Evolutionary conservation across 2,888 invertebrate genomes (phyloP), one percentile per base, ranked within the genome.

Genomic region (Trichogramma evanescens): DNA sequence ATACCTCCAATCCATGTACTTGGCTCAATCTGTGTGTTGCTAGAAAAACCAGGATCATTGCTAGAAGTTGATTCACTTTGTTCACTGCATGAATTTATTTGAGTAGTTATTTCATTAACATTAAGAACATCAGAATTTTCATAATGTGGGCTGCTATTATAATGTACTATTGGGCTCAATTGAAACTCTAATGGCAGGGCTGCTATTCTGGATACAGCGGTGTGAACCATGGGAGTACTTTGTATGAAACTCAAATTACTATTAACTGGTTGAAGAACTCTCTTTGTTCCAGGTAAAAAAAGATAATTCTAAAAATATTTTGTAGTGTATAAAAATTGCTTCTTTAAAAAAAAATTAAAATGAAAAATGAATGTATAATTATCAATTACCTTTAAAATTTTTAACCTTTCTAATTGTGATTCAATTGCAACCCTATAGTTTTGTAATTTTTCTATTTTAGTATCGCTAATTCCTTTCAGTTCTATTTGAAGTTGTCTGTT

Each of bases 1-100:
- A 80, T 81, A 81, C 86, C 84, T 71, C 80, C 82, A 72, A 86
- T 83, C 87, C 87, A 87, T 63, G 82, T 84, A 69, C 85, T 87
- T 50, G 87, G 82, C 75, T 87, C 86, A 66, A 82, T 81, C 74
- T 83, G 82, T 10, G 82, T 82, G 13, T 82, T 81, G 42, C 82
- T 80, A 0, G 82, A 80, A 67, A 80, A 77, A 67, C 80, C 80
- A 1, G 50, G 43, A 55, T 6, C 59, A 57, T 61, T 44, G 40
- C 80, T 81, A 78, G 82, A 66, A 76, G 81, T 67, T 79, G 71
- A 67, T 79, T 58, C 26, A 53, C 3, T 40, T n/a, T 26, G 26
- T 42, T 65, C 9, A 56, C 56, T 13, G 51, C 38, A 40, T 62
- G 63, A 57, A 58, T 56, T 59, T 50, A 58, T 67, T 5, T 63